These are phyloP conservation scores for Motacilla tschutschensis DNA, from an alignment of 2,113 vertebrate species.

Conservation along the genomic window DNA sequence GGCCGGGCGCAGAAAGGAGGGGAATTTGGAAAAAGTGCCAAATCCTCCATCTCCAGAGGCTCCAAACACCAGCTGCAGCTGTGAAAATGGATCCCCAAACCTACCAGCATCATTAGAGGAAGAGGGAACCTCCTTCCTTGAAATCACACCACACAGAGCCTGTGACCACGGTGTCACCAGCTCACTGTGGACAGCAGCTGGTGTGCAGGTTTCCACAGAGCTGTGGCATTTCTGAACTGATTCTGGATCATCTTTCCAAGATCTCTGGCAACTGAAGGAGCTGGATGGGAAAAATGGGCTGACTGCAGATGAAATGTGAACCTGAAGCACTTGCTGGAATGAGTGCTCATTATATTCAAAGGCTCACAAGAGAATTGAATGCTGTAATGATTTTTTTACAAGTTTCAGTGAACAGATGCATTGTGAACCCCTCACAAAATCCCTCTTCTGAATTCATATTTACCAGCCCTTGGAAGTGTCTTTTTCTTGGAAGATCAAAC, in stretches of 20 bases:
- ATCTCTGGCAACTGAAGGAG: not conserved
- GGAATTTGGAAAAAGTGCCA: not conserved
- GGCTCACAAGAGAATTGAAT: not conserved
- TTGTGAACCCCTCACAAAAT: not conserved
- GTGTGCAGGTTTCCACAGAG: not conserved
- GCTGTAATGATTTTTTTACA: constrained; percentile 6
- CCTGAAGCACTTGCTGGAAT: not conserved
- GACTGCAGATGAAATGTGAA: not conserved
- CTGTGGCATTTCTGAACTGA: not conserved
- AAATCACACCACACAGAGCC: not conserved
- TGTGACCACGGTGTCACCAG: fast-evolving
- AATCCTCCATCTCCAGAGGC: not conserved
- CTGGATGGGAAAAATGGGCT: not conserved
- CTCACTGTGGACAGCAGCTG: not conserved
- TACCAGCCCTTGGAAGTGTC: not conserved
- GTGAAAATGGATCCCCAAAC: not conserved
- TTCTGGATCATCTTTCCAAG: not conserved
- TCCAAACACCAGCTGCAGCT: not conserved
- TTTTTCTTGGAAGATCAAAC: constrained; percentile 27
- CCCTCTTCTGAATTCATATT: not conserved
- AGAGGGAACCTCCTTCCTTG: not conserved
- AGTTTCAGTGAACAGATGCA: not conserved
- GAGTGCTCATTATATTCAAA: not conserved
- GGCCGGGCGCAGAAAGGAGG: not conserved
- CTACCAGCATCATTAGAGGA: not conserved